phyloP scores from a whole-genome alignment of 2,888 invertebrate species.

The Gonocerus acuteangulatus region DNA sequence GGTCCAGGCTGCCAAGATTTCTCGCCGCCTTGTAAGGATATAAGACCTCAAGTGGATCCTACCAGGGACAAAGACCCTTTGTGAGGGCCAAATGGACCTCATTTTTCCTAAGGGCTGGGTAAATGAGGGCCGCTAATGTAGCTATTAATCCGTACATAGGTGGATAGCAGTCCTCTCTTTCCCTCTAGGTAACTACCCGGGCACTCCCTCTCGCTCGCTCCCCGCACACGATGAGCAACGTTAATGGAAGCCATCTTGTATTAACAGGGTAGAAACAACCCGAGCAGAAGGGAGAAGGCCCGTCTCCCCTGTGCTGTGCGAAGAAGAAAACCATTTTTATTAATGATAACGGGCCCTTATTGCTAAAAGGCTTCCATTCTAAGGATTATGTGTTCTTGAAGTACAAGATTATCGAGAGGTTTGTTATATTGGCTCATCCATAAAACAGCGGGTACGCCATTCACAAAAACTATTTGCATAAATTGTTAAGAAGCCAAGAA shows the following conservation, averaged over 20 bases:
- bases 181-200: not conserved
- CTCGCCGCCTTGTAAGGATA: too few relatives aligned
- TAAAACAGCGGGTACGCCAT: too few relatives aligned
- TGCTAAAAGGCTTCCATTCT: not conserved
- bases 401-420: too few relatives aligned
- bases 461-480: too few relatives aligned
- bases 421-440: too few relatives aligned
- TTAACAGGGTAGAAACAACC: slow-evolving; percentile 5
- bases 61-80: slow-evolving; percentile 19
- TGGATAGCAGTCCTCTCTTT: not conserved
- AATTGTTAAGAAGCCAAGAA: too few relatives aligned
- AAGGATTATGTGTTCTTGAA: not conserved
- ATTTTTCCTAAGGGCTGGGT: slow-evolving; percentile 2
- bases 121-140: slow-evolving; percentile 21
- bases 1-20: too few relatives aligned
- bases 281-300: not conserved
- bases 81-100: slow-evolving; percentile 15
- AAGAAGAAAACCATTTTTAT: slow-evolving; percentile 16
- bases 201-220: not conserved
- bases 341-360: slow-evolving; percentile 17
- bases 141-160: slow-evolving; percentile 24
- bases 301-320: not conserved
- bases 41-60: not conserved
- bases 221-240: not conserved
- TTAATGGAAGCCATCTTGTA: slow-evolving; percentile 22